Percentiles rank a stretch among this genome's conserved stretches.
phyloP scores from a whole-genome alignment of 2,113 vertebrate species.

The Holacanthus passer region DNA sequence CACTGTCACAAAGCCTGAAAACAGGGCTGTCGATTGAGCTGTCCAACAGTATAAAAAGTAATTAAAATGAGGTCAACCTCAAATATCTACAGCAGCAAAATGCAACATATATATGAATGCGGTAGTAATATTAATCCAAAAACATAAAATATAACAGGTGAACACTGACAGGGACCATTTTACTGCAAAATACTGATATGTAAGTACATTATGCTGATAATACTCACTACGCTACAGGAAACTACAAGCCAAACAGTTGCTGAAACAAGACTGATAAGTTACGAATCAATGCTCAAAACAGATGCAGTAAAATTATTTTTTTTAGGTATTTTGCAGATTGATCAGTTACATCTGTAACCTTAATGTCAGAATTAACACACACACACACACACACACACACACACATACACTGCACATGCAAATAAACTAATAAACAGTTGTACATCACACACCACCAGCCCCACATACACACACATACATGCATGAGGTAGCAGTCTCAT shows the following conservation, averaged over 20 bases:
- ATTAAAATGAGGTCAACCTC: not conserved
- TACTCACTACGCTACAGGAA: not conserved
- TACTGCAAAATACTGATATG: no score
- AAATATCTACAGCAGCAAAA: not conserved
- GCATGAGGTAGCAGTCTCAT: not conserved
- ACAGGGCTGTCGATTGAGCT: not conserved
- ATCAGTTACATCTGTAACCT: not conserved
- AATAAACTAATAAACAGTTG: no score
- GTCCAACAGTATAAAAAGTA: not conserved
- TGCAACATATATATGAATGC: not conserved
- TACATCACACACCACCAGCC: not conserved
- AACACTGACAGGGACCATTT: no score
- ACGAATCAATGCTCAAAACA: not conserved
- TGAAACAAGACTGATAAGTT: not conserved
- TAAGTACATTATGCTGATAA: no score
- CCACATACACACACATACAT: not conserved
- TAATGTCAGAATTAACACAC: not conserved
- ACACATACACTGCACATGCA: not conserved
- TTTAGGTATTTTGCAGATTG: not conserved
- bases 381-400: no score
- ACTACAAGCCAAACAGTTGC: no score
- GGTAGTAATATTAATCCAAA: not conserved
- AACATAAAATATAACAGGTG: no score
- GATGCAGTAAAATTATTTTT: not conserved
- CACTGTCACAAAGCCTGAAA: no score